phyloP scores from a whole-genome alignment of 2,888 invertebrate genomes.

The Furcula furcula region DNA sequence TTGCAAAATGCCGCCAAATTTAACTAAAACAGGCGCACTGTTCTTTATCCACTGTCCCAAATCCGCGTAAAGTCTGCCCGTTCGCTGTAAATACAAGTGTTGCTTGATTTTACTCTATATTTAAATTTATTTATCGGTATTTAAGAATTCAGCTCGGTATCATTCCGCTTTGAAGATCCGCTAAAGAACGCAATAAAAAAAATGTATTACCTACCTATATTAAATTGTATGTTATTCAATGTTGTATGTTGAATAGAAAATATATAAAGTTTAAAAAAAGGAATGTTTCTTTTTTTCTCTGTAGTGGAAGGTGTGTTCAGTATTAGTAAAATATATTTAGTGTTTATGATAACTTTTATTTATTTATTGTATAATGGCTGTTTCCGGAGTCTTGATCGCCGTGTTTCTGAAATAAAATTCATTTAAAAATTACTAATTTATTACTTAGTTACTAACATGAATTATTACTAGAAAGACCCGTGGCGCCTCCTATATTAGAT shows the following conservation, averaged over 20 bases:
- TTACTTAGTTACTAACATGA: too few species aligned
- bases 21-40: background rate
- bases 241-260: conserved; percentile 75
- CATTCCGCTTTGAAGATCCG: conserved; percentile 72
- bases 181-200: conserved; percentile 40
- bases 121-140: conserved; percentile 33
- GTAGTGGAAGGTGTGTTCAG: conserved; percentile 60
- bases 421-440: background rate
- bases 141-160: conserved; percentile 69
- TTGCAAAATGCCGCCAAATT: background rate
- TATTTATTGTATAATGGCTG: conserved; percentile 39
- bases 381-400: conserved; percentile 31
- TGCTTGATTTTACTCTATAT: conserved; percentile 40
- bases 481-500: too few species aligned
- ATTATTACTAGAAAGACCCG: too few species aligned
- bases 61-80: conserved; percentile 34
- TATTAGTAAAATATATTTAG: conserved; percentile 75
- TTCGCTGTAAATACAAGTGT: conserved; percentile 51
- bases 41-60: background rate
- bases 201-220: conserved; percentile 38
- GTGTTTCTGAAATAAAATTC: conserved; percentile 35
- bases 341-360: conserved; percentile 37
- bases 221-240: conserved; percentile 69
- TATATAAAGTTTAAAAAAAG: conserved; percentile 65
- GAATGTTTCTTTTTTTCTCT: conserved; percentile 62